Evolutionary conservation across 2,113 vertebrate species (phyloP).

Genomic region (Amphiprion ocellaris): DNA sequence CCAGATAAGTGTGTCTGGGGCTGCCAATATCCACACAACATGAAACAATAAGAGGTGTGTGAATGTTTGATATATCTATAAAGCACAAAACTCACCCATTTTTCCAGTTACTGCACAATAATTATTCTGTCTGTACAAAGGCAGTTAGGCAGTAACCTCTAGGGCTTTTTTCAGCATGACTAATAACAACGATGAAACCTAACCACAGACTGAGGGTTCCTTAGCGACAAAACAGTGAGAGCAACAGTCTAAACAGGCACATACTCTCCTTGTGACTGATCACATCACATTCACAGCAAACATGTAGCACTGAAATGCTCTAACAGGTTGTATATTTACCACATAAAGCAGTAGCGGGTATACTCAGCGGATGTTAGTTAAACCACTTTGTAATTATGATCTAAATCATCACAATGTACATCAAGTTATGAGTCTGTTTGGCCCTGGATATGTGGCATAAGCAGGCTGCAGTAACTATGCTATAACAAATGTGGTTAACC

Average conservation of each 20-base stretch:
- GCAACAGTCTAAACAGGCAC: slow-evolving; percentile 24
- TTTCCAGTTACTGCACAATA: neutral
- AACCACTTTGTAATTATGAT: neutral
- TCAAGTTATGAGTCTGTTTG: neutral
- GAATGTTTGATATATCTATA: neutral
- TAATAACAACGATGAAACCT: neutral
- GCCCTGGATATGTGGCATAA: neutral
- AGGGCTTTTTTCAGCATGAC: neutral
- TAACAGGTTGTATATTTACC: neutral
- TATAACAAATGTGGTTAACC: too few species aligned
- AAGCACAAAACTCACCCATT: neutral
- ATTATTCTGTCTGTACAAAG: neutral
- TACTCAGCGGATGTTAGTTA: neutral
- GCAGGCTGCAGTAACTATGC: too few species aligned
- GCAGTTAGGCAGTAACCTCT: neutral
- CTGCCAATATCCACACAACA: slow-evolving; percentile 2
- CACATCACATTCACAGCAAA: neutral
- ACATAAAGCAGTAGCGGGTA: neutral
- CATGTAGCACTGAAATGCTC: neutral
- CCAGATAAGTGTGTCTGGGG: neutral
- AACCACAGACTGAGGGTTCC: slow-evolving; percentile 44
- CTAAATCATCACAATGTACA: neutral
- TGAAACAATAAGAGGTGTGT: slow-evolving; percentile 10
- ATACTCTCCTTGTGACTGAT: slow-evolving; percentile 27
- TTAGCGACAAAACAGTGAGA: slow-evolving; percentile 43